A percentile compares a stretch with the other conserved stretches of the same genome.
Conservation (phyloP, 2,888 invertebrate species). For the Sylvicola cinctus region DNA sequence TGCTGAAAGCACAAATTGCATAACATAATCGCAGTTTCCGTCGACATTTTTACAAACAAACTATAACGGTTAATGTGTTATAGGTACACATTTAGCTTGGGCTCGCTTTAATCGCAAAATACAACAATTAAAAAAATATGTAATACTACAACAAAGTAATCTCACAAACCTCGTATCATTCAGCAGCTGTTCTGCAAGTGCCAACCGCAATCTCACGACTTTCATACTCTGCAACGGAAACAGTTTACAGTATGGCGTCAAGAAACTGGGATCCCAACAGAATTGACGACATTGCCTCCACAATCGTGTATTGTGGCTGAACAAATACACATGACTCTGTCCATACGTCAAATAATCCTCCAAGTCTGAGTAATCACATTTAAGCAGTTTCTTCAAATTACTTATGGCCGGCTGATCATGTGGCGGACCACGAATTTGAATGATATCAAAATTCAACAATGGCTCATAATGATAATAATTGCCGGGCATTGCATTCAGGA, state of each 20-base stretch:
- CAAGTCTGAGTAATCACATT: conserved; percentile 55
- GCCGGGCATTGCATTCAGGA: conserved; percentile 63
- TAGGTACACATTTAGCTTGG: no score
- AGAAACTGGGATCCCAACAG: conserved; percentile 51
- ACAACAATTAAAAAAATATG: no score
- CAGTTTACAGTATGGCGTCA: conserved; percentile 55
- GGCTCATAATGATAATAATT: conserved; percentile 86
- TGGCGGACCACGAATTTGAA: conserved; percentile 58
- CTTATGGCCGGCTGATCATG: conserved; percentile 40
- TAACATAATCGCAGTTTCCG: no score
- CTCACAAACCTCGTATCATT: conserved; percentile 50
- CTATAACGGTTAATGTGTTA: no score
- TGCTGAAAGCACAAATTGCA: no score
- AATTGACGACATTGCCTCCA: conserved; percentile 59
- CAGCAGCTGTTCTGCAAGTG: conserved; percentile 47
- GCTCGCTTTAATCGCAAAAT: no score
- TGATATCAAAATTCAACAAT: conserved; percentile 58
- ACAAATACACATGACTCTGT: conserved; percentile 53
- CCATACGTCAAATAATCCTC: conserved; percentile 60
- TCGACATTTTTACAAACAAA: no score
- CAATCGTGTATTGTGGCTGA: conserved; percentile 65
- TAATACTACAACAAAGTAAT: no score
- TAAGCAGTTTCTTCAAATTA: conserved; percentile 48
- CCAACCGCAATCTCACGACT: conserved; percentile 55
- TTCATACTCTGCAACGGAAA: conserved; percentile 84